Base-by-base conservation (phyloP, 92 coral and sea anemone genomes). In the Porites lobata region DNA sequence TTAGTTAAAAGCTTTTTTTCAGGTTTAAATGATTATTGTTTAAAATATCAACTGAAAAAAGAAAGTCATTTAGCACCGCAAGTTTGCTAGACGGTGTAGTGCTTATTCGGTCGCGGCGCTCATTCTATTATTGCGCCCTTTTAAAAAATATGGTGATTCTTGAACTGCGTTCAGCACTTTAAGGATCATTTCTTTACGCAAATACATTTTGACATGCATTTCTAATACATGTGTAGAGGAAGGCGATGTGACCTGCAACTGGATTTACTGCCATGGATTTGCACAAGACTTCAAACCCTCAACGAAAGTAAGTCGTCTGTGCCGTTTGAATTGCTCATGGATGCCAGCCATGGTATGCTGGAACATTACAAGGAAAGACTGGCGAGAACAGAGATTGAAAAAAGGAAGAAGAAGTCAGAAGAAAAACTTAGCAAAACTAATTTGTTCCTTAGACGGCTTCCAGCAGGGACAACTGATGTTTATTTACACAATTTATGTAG, bases 381-480 rank as follows among this genome's bases (percentile, higher is more conserved):
- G 17, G 17, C 66, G 8, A 8, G 8, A 18, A 18, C 12, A 54
- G 90, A 87, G 26, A 3, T 38, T 38, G 43, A 38, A 38, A 38
- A 38, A 38, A 38, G 43, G 43, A 38, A 38, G 43, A 38, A 38
- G 43, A 38, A 80, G 22, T 78, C 91, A 52, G 97, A 94, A 50
- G 99, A 98, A 86, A 98, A 98, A 82, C 98, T 98, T 15, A 98
- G 99, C 94, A 98, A 94, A 90, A 98, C 99, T 32, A 98, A 98
- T 88, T 90, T 98, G 67, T 98, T 95, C 85, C 95, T 98, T 82
- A 90, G 99, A 85, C 98, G 99, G 54, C 98, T 98, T 65, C 94
- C 96, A 83, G 94, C 96, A 52, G 93, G 96, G 62, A 98, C 99
- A 29, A 98, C 99, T 50, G 99, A 98, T 94, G 99, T 95, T 72